These are phyloP conservation scores for Spialia ferax DNA, from an alignment of 2,888 invertebrate genomes.

Conservation along the genomic window DNA sequence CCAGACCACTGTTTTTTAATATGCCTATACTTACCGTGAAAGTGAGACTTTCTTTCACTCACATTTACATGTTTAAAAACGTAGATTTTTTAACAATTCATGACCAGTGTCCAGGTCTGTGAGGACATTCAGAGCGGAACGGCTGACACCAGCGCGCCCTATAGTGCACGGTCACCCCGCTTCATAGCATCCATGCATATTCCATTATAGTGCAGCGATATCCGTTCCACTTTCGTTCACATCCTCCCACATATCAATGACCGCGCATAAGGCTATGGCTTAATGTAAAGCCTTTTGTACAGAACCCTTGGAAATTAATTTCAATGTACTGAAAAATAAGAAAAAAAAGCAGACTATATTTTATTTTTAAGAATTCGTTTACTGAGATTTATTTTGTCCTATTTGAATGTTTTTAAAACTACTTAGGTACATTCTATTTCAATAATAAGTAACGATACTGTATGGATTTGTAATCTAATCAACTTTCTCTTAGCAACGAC, in stretches of 20 bases:
- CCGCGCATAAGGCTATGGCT: constrained; percentile 34
- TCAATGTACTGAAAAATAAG: constrained; percentile 1
- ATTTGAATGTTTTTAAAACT: no score
- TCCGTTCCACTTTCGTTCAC: constrained; percentile 80
- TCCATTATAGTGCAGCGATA: constrained; percentile 69
- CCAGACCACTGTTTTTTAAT: no score
- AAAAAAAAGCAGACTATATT: not conserved
- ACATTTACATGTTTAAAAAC: no score
- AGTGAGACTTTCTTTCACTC: no score
- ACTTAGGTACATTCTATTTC: no score
- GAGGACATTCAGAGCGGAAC: constrained; percentile 66
- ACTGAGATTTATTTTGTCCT: not conserved
- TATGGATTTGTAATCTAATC: not conserved
- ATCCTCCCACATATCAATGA: constrained; percentile 46
- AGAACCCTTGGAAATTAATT: constrained; percentile 23
- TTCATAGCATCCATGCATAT: constrained; percentile 60
- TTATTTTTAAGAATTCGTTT: not conserved
- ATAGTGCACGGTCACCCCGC: constrained; percentile 65
- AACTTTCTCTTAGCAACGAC: constrained; percentile 4
- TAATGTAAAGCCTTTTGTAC: constrained; percentile 39
- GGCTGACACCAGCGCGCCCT: constrained; percentile 49
- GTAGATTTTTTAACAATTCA: not conserved
- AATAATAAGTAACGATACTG: no score
- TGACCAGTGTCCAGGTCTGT: constrained; percentile 9
- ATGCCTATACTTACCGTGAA: no score